Conservation (phyloP, 2,888 invertebrate genomes). For the Stenolophus ochropezus region DNA sequence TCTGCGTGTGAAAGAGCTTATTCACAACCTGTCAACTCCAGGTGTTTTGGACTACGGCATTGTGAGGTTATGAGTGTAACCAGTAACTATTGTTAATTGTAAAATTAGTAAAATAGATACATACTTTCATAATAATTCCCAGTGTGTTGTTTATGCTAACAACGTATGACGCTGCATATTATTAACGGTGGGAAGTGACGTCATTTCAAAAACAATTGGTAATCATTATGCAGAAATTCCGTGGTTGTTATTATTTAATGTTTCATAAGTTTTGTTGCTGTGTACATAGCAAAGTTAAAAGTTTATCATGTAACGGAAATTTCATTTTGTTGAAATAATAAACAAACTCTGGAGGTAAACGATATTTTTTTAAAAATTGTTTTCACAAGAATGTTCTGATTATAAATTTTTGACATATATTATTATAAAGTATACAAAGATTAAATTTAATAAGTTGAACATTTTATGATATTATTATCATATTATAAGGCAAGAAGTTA, state of each 20-base stretch:
- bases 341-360: not conserved
- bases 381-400: too few relatives aligned
- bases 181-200: not conserved
- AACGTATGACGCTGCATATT: not conserved
- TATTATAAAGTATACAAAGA: too few relatives aligned
- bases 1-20: constrained; percentile 34
- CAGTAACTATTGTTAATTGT: constrained; percentile 3
- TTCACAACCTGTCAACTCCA: constrained; percentile 1
- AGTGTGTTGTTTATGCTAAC: not conserved
- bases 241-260: not conserved
- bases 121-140: not conserved
- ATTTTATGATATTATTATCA: too few relatives aligned
- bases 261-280: not conserved
- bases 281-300: not conserved
- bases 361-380: not conserved
- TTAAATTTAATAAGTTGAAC: too few relatives aligned
- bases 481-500: too few relatives aligned
- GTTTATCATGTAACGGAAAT: not conserved
- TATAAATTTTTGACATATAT: too few relatives aligned
- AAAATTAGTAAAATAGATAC: constrained; percentile 2
- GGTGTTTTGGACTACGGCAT: not conserved
- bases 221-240: constrained; percentile 20
- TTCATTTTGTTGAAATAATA: not conserved
- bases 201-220: constrained; percentile 1
- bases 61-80: not conserved